Conservation (phyloP, 2,797 vertebrate genomes). For the Iguana delicatissima region DNA sequence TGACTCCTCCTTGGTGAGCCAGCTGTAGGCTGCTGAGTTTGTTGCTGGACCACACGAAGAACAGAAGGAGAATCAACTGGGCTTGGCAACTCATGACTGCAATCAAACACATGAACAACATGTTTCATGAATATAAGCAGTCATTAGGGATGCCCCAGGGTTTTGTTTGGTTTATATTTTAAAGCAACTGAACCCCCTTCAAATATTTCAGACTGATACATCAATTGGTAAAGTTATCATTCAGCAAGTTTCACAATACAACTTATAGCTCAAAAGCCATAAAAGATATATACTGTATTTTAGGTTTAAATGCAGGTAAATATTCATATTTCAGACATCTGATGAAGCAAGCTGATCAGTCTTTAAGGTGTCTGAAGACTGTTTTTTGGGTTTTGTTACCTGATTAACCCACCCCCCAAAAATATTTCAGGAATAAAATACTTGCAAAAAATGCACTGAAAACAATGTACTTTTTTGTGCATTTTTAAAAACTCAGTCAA, state of each 20-base stretch:
- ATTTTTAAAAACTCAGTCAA: background rate
- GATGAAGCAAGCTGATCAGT: no score
- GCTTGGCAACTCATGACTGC: conserved; percentile 86
- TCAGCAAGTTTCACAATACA: background rate
- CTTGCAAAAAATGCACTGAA: background rate
- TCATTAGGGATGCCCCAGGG: background rate
- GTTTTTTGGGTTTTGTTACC: no score
- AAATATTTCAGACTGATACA: background rate
- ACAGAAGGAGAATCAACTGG: conserved; percentile 82
- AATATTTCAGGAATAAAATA: background rate
- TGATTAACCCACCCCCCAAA: no score
- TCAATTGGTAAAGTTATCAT: background rate
- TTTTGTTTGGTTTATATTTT: background rate
- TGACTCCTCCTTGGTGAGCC: conserved; percentile 80
- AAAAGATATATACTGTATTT: background rate
- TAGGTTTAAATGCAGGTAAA: no score
- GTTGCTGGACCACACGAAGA: conserved; percentile 78
- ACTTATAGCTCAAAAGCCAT: background rate
- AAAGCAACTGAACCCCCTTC: background rate
- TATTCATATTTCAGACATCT: no score
- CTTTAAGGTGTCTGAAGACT: no score
- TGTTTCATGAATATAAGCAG: background rate
- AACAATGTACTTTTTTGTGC: background rate
- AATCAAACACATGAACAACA: conserved; percentile 28
- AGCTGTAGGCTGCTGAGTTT: conserved; percentile 69